Conservation (phyloP, 2,888 invertebrate genomes). For the Malachius bipustulatus region DNA sequence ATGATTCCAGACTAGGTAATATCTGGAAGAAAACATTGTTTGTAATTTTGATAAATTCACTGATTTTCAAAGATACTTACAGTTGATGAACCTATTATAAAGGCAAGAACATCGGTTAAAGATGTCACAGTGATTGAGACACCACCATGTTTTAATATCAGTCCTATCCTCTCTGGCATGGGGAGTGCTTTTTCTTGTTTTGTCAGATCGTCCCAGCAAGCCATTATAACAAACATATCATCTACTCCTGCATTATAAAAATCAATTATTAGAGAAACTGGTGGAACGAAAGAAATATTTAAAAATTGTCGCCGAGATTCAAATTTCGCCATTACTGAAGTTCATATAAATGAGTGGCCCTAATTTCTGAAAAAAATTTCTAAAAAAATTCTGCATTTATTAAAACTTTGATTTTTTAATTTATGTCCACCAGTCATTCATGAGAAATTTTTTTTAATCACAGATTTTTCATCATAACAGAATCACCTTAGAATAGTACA, state of each 20-base stretch:
- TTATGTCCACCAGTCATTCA: too few relatives aligned
- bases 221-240: conserved; percentile 77
- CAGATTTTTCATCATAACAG: too few relatives aligned
- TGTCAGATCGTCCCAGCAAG: conserved; percentile 58
- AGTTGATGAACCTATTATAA: conserved; percentile 66
- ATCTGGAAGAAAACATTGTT: conserved; percentile 40
- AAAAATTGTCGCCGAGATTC: too few relatives aligned
- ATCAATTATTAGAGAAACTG: neutral
- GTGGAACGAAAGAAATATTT: too few relatives aligned
- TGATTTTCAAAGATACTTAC: conserved; percentile 33
- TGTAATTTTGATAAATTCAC: conserved; percentile 1
- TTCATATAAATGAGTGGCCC: too few relatives aligned
- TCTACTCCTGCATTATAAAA: conserved; percentile 47
- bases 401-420: too few relatives aligned
- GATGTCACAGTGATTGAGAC: conserved; percentile 76
- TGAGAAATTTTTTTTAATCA: too few relatives aligned
- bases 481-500: too few relatives aligned
- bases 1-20: conserved; percentile 68
- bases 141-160: conserved; percentile 67
- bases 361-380: too few relatives aligned
- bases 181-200: conserved; percentile 41
- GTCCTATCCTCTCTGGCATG: conserved; percentile 52
- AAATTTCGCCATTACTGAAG: too few relatives aligned
- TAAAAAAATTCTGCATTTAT: too few relatives aligned
- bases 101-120: conserved; percentile 68